A percentile compares a stretch with the other conserved stretches of the same genome.
phyloP scores from a whole-genome alignment of 2,888 invertebrate species.

The Chrysotoxum bicinctum region DNA sequence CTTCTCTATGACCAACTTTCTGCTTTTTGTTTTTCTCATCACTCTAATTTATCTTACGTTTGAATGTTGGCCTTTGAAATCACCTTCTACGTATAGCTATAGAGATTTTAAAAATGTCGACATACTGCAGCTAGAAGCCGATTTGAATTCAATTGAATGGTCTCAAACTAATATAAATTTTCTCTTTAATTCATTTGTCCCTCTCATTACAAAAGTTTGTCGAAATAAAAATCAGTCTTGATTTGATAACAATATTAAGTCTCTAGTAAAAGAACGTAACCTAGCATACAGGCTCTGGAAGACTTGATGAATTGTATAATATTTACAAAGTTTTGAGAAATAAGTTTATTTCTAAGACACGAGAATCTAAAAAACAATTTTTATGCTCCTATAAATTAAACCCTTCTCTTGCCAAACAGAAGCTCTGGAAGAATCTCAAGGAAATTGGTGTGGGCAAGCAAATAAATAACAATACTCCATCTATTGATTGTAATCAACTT shows the following conservation, averaged over 20 bases:
- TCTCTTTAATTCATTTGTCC: not conserved
- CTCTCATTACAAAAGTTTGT: too few species aligned
- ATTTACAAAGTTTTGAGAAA: too few species aligned
- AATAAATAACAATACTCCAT: too few species aligned
- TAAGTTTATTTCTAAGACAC: not conserved
- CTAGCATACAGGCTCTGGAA: not conserved
- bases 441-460: too few species aligned
- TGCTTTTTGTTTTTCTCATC: not conserved
- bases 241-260: not conserved
- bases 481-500: too few species aligned
- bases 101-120: slow-evolving; percentile 5
- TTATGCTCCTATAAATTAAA: not conserved
- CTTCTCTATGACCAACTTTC: too few species aligned
- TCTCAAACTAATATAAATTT: not conserved
- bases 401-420: too few species aligned
- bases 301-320: not conserved
- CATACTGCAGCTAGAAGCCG: not conserved
- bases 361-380: not conserved
- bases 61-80: too few species aligned
- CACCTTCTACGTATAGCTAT: not conserved
- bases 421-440: too few species aligned
- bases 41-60: not conserved
- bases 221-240: too few species aligned
- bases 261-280: not conserved
- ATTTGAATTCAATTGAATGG: not conserved